A percentile compares a stretch with the other conserved stretches of the same genome.
phyloP scores from a whole-genome alignment of 2,888 invertebrate species.

The Acrobasis repandana region DNA sequence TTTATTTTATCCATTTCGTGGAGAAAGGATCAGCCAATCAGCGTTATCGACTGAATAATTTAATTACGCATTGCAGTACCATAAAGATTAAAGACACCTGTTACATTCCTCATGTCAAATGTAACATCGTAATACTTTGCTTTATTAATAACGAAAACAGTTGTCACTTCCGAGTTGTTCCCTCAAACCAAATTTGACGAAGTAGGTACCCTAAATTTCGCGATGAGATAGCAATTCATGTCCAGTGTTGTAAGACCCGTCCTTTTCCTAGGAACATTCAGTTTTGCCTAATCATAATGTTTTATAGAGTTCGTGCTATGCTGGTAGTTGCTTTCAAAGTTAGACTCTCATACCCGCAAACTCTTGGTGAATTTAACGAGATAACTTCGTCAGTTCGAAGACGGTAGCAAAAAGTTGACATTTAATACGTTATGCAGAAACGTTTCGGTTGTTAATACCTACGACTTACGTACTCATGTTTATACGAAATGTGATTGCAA shows the following conservation, averaged over 20 bases:
- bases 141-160: conserved; percentile 27
- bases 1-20: too few species aligned
- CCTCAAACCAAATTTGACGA: conserved; percentile 45
- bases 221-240: conserved; percentile 38
- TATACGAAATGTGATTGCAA: too few species aligned
- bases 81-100: neutral
- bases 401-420: conserved; percentile 55
- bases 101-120: conserved; percentile 2
- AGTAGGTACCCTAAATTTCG: conserved; percentile 48
- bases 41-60: too few species aligned
- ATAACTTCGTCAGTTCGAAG: conserved; percentile 63
- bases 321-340: conserved; percentile 48
- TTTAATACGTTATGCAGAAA: conserved; percentile 31
- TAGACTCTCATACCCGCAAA: conserved; percentile 56
- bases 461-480: too few species aligned
- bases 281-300: conserved; percentile 30
- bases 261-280: conserved; percentile 23
- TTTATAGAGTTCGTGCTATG: conserved; percentile 38
- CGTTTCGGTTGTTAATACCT: neutral
- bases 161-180: conserved; percentile 24
- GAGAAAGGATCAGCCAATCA: too few species aligned
- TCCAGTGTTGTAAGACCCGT: conserved; percentile 40
- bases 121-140: conserved; percentile 15
- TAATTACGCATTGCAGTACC: neutral
- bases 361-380: conserved; percentile 73